phyloP scores from a whole-genome alignment of 2,113 vertebrate species.

The Lepidothrix coronata region DNA sequence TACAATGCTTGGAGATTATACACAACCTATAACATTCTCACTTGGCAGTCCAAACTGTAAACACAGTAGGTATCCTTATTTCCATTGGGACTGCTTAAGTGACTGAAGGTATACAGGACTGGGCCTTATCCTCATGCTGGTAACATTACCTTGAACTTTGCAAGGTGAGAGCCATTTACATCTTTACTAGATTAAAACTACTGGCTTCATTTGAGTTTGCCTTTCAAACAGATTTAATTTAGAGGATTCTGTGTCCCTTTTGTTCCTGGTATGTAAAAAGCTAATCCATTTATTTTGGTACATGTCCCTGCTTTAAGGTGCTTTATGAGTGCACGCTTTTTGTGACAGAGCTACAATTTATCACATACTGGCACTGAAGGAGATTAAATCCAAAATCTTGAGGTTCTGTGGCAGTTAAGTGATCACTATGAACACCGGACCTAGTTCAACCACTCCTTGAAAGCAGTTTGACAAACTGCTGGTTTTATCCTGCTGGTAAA shows the following conservation, averaged over 20 bases:
- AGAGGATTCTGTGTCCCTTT: not conserved
- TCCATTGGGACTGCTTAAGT: not conserved
- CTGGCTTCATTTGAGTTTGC: not conserved
- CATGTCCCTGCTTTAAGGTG: not conserved
- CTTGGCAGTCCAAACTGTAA: not conserved
- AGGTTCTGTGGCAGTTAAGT: not conserved
- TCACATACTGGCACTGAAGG: not conserved
- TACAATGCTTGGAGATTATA: not conserved
- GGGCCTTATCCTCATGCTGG: not conserved
- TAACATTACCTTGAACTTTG: slow-evolving; percentile 9
- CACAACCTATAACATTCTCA: not conserved
- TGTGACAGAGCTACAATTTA: not conserved
- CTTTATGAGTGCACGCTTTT: not conserved
- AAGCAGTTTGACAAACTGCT: slow-evolving; percentile 22
- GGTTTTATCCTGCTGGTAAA: not conserved
- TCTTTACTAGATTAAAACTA: slow-evolving; percentile 3
- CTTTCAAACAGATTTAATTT: slow-evolving; percentile 37
- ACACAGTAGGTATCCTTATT: not conserved
- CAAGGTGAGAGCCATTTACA: not conserved
- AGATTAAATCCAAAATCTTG: slow-evolving; percentile 7
- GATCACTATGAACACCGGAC: not conserved
- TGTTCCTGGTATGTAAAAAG: not conserved
- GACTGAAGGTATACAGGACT: not conserved
- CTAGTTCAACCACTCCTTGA: not conserved
- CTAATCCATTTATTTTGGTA: slow-evolving; percentile 38